These are phyloP conservation scores for Lichenostomus cassidix DNA, from an alignment of 2,113 vertebrate genomes.

Conservation along the genomic window DNA sequence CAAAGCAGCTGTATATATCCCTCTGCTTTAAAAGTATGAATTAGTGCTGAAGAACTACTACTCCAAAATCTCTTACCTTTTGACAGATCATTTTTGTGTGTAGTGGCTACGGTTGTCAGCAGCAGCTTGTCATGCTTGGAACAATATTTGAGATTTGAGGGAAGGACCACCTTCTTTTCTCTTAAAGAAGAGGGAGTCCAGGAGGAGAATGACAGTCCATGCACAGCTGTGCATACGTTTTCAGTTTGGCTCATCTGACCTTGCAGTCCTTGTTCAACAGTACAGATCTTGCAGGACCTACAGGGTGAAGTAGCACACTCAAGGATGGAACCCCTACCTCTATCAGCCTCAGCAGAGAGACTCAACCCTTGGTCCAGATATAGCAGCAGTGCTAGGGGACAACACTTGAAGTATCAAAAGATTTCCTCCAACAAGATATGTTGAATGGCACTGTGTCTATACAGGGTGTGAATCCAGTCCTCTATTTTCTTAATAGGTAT, in stretches of 20 bases:
- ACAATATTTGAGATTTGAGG: not conserved
- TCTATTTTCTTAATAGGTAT: not conserved
- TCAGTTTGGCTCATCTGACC: not conserved
- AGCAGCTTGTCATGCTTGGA: not conserved
- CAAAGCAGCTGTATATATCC: constrained; percentile 15
- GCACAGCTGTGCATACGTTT: not conserved
- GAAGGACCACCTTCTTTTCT: not conserved
- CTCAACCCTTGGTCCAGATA: not conserved
- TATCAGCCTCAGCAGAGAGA: accelerated
- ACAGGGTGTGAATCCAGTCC: not conserved
- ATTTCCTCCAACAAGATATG: not conserved
- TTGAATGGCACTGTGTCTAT: not conserved
- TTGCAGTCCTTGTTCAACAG: not conserved
- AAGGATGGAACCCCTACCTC: not conserved
- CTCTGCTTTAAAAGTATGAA: not conserved
- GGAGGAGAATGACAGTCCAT: not conserved
- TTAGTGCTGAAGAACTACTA: not conserved
- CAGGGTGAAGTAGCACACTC: not conserved
- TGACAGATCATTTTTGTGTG: not conserved
- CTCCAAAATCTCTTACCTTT: not conserved
- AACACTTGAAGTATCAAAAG: not conserved
- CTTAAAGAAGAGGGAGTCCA: not conserved
- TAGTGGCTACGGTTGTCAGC: not conserved
- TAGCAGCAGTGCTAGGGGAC: accelerated
- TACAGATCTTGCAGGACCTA: not conserved